A percentile compares a stretch with the other conserved stretches of the same genome.
Evolutionary conservation across 1,140 invertebrate species (phyloP).

Genomic region (Eupristina koningsbergeri): DNA sequence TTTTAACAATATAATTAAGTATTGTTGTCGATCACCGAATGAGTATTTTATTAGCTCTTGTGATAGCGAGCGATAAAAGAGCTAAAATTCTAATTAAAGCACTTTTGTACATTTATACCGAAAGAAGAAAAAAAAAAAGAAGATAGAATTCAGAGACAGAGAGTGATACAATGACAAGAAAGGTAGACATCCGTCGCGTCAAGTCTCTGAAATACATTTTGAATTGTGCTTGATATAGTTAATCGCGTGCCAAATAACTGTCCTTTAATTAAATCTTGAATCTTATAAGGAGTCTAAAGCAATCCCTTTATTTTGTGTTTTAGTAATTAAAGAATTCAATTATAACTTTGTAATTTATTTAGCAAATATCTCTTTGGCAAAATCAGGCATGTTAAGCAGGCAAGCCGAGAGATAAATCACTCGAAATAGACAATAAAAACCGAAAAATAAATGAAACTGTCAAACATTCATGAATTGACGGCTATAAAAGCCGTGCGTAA

Average conservation of each 20-base stretch:
- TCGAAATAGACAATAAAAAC: not conserved
- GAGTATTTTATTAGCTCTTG: not conserved
- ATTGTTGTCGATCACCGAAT: too few species aligned
- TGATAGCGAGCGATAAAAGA: not conserved
- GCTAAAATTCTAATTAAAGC: not conserved
- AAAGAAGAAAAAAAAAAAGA: too few species aligned
- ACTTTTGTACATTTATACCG: not conserved
- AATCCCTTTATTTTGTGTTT: not conserved
- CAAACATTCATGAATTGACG: constrained; percentile 2
- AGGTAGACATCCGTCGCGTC: not conserved
- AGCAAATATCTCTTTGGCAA: not conserved
- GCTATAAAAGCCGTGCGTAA: not conserved
- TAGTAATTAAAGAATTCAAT: constrained; percentile 13
- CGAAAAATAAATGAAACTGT: not conserved
- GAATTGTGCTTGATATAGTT: not conserved
- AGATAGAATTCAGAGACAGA: too few species aligned
- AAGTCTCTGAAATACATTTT: not conserved
- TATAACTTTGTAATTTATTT: constrained; percentile 25
- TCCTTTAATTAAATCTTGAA: constrained; percentile 2
- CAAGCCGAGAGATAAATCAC: not conserved
- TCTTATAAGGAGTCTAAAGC: not conserved
- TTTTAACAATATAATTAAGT: too few species aligned
- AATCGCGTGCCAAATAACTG: not conserved
- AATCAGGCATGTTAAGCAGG: not conserved
- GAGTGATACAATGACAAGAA: not conserved